These are phyloP conservation scores for Cynopterus sphinx DNA, from an alignment of 2,797 vertebrate species.

Conservation along the genomic window DNA sequence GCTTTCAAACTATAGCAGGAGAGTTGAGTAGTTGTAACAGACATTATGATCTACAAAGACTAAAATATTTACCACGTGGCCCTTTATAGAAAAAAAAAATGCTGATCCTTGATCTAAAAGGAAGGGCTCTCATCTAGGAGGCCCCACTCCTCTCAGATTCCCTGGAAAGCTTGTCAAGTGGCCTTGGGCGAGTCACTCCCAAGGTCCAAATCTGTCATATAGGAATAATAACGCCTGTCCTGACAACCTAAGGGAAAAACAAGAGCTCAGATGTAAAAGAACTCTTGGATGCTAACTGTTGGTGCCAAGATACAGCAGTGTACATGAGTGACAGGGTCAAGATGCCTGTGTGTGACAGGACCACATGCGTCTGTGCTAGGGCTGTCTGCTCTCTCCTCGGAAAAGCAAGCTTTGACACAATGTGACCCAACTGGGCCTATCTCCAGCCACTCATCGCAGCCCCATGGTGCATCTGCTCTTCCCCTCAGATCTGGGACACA, in stretches of 20 bases:
- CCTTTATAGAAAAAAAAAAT: not conserved
- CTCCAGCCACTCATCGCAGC: not conserved
- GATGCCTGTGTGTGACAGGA: too few relatives aligned
- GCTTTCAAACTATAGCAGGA: not conserved
- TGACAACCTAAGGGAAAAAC: not conserved
- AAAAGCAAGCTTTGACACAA: not conserved
- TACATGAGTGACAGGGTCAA: not conserved
- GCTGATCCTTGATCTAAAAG: not conserved
- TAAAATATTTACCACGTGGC: not conserved
- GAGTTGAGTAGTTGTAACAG: not conserved
- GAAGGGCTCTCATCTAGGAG: not conserved
- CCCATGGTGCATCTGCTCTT: not conserved
- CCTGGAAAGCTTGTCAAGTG: not conserved
- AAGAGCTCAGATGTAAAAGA: not conserved
- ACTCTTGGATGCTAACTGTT: not conserved
- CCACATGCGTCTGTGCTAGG: not conserved
- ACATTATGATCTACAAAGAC: not conserved
- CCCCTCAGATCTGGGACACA: slow-evolving; percentile 88
- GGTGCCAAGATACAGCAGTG: rapidly evolving
- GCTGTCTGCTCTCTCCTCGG: not conserved
- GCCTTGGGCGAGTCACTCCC: not conserved
- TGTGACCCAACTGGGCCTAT: not conserved
- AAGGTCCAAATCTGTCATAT: not conserved
- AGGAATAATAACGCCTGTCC: not conserved
- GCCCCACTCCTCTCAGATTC: not conserved